Conservation (phyloP, 2,113 vertebrate genomes). For the Pleuronectes platessa region DNA sequence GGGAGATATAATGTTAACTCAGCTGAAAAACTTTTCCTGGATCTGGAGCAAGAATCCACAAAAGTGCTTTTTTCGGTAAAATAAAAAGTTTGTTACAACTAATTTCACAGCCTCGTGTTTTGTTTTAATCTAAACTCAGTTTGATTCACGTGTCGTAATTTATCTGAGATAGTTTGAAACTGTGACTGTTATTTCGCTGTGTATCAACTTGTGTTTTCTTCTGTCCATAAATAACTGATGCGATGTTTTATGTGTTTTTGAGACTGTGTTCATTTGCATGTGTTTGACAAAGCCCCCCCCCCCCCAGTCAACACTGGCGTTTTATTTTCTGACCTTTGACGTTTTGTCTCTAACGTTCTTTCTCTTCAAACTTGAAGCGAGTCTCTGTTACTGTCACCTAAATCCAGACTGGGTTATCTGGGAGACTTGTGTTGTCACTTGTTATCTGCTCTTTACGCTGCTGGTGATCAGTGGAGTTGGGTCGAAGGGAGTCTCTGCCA, state of each 20-base stretch:
- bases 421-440: constrained; percentile 48
- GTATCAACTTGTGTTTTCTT: constrained; percentile 18
- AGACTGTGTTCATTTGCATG: constrained; percentile 12
- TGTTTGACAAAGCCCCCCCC: no score
- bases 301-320: no score
- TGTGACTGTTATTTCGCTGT: not conserved
- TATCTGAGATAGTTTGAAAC: not conserved
- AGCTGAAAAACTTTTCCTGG: not conserved
- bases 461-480: constrained; percentile 45
- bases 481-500: constrained; percentile 39
- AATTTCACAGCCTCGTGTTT: not conserved
- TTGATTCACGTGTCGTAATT: not conserved
- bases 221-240: constrained; percentile 48
- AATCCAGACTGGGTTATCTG: constrained; percentile 50
- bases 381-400: constrained; percentile 50
- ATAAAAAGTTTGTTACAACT: not conserved
- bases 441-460: constrained; percentile 48
- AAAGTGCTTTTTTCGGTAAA: not conserved
- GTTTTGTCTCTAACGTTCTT: not conserved
- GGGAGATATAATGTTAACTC: constrained; percentile 11
- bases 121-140: not conserved
- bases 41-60: not conserved
- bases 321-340: no score
- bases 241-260: constrained; percentile 2
- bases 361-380: constrained; percentile 36